These are phyloP conservation scores for Dascillus cervinus DNA, from an alignment of 2,888 invertebrate genomes.

Conservation along the genomic window DNA sequence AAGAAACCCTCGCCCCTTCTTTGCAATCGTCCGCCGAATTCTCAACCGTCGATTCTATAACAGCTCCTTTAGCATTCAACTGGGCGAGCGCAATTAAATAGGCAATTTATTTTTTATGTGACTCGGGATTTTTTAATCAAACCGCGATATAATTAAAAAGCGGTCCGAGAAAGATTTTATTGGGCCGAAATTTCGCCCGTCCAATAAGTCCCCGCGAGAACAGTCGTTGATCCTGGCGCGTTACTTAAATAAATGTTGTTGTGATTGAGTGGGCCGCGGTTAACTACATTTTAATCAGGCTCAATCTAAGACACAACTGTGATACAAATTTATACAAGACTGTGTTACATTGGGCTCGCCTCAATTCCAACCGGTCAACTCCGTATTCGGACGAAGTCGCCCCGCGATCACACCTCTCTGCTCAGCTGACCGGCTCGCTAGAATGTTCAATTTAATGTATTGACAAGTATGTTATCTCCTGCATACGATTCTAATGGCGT, in stretches of 20 bases:
- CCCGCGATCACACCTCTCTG: constrained; percentile 5
- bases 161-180: constrained; percentile 16
- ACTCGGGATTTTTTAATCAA: constrained; percentile 42
- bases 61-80: constrained; percentile 4
- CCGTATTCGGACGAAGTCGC: constrained; percentile 3
- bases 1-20: constrained; percentile 33
- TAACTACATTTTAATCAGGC: constrained; percentile 43
- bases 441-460: constrained; percentile 43
- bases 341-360: constrained; percentile 38
- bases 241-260: constrained; percentile 23
- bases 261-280: constrained; percentile 38
- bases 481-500: constrained; percentile 42
- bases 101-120: constrained; percentile 44
- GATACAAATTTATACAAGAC: constrained; percentile 45
- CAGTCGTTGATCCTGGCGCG: constrained; percentile 19
- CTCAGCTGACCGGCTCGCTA: constrained; percentile 27
- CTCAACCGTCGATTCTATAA: constrained; percentile 17
- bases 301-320: constrained; percentile 41
- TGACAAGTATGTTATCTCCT: constrained; percentile 42
- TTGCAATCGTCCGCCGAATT: constrained; percentile 33
- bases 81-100: constrained; percentile 37
- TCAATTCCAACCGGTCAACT: constrained; percentile 30
- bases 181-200: constrained; percentile 10
- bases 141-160: constrained; percentile 34
- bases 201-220: no score